Percentiles rank a stretch among this genome's conserved stretches.
phyloP scores from a whole-genome alignment of 2,113 vertebrate species.

The Pteronura brasiliensis region DNA sequence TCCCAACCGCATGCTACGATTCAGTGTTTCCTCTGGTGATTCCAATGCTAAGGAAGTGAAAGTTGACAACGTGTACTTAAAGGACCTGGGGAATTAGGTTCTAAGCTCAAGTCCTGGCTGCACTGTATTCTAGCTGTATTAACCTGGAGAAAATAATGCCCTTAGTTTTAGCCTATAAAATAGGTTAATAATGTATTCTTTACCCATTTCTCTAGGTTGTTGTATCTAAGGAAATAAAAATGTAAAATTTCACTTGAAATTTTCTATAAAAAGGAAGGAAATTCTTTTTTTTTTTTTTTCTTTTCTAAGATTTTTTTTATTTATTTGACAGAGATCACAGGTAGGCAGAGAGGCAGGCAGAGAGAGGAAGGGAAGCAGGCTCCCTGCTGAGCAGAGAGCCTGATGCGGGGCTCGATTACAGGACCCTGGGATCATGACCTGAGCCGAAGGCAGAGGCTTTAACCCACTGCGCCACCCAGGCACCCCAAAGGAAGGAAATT shows the following conservation, averaged over 20 bases:
- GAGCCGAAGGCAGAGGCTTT: no score
- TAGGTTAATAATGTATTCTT: neutral
- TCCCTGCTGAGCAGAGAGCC: no score
- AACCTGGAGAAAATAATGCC: neutral
- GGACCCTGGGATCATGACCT: no score
- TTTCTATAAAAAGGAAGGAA: slow-evolving; percentile 37
- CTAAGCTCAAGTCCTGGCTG: neutral
- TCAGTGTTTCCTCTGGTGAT: neutral
- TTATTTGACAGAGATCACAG: no score
- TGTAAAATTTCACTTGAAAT: slow-evolving; percentile 21
- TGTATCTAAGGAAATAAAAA: slow-evolving; percentile 11
- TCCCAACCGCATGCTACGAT: neutral
- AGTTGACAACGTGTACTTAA: neutral
- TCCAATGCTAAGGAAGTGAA: neutral
- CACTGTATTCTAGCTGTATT: neutral
- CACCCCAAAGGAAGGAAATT: slow-evolving; percentile 48
- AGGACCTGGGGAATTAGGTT: neutral
- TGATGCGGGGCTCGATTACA: no score
- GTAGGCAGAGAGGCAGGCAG: no score
- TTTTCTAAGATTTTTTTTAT: no score
- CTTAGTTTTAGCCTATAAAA: neutral
- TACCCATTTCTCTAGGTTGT: neutral
- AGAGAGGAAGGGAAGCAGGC: no score
- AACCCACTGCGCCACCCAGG: no score
- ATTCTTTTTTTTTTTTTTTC: no score